Percentiles rank a stretch among this genome's conserved stretches.
phyloP scores from a whole-genome alignment of 2,113 vertebrate species.

The Seriola rivoliana region DNA sequence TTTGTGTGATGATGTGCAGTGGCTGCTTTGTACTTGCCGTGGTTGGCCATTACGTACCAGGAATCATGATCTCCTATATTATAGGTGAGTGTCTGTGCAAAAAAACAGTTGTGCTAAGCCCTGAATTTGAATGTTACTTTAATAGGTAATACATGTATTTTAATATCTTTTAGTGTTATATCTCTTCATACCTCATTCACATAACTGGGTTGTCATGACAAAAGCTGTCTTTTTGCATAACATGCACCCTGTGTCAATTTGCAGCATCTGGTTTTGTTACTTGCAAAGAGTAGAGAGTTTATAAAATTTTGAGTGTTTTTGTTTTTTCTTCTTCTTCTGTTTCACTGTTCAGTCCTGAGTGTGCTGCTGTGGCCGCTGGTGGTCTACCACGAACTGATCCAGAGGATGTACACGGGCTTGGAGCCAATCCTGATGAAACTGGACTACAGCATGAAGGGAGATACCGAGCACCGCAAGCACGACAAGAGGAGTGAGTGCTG shows the following conservation, averaged over 20 bases:
- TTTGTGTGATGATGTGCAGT: slow-evolving; percentile 92
- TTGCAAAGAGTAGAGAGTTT: background rate
- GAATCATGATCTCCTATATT: slow-evolving; percentile 99
- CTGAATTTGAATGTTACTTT: background rate
- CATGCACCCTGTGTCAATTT: background rate
- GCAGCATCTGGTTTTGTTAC: background rate
- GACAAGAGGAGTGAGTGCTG: slow-evolving; percentile 95
- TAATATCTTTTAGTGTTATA: background rate
- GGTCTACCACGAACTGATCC: slow-evolving; percentile 98
- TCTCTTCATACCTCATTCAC: background rate
- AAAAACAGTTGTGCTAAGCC: too few species aligned
- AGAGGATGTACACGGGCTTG: slow-evolving; percentile 97
- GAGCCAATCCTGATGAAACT: slow-evolving; percentile 99
- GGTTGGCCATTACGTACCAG: slow-evolving; percentile 97
- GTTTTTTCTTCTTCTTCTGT: background rate
- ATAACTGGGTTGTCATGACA: background rate
- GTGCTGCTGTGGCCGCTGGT: slow-evolving; percentile 97
- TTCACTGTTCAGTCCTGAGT: slow-evolving; percentile 87
- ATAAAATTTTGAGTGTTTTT: background rate
- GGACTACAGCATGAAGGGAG: slow-evolving; percentile 99
- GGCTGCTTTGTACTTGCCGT: slow-evolving; percentile 90
- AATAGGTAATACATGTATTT: background rate
- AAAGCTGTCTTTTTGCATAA: background rate
- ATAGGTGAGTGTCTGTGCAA: slow-evolving; percentile 88
- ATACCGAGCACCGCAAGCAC: slow-evolving; percentile 91